These are phyloP conservation scores for Oreochromis grahami DNA, from an alignment of 2,797 vertebrate genomes.

Conservation along the genomic window DNA sequence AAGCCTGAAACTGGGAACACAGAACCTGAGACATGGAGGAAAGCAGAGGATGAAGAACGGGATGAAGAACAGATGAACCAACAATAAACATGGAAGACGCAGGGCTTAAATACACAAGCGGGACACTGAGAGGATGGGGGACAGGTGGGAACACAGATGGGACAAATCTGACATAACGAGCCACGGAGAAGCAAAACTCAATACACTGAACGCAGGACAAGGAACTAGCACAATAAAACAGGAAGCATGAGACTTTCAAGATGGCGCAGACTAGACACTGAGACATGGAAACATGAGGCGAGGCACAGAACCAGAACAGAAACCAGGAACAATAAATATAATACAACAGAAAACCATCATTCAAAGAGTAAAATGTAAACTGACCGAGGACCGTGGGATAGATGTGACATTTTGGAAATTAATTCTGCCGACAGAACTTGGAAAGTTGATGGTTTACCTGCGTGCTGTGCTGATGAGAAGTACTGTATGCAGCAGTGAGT, in stretches of 20 bases:
- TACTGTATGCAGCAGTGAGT: neutral
- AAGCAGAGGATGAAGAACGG: too few relatives aligned
- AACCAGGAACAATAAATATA: neutral
- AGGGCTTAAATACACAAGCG: neutral
- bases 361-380: neutral
- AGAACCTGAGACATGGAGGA: too few relatives aligned
- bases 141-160: too few relatives aligned
- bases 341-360: neutral
- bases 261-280: neutral
- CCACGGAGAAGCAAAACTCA: neutral
- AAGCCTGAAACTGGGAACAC: neutral
- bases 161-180: too few relatives aligned
- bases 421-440: neutral
- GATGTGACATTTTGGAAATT: neutral
- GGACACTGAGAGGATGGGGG: too few relatives aligned
- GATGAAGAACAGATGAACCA: too few relatives aligned
- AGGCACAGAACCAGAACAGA: rapidly evolving
- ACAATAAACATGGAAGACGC: neutral
- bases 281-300: neutral
- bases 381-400: rapidly evolving
- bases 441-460: neutral
- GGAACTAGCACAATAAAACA: neutral
- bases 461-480: neutral
- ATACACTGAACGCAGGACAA: neutral
- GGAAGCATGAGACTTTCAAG: rapidly evolving